Conservation (phyloP, 2,888 invertebrate genomes). For the Selenia dentaria region DNA sequence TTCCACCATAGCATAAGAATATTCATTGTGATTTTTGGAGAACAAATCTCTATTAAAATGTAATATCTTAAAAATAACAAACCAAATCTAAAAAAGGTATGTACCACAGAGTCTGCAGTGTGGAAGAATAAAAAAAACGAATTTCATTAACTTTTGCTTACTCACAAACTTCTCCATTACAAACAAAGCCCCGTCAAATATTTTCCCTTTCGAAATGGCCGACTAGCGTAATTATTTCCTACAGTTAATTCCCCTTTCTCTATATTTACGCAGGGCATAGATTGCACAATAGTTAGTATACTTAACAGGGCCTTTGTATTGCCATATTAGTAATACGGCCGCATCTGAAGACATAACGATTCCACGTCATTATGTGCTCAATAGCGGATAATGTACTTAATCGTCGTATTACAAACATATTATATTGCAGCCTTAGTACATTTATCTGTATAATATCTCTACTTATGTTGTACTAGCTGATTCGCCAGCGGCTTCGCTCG, state of each 20-base stretch:
- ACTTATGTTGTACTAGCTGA: too few relatives aligned
- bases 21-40: too few relatives aligned
- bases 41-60: too few relatives aligned
- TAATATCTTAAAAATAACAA: too few relatives aligned
- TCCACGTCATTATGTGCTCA: conserved; percentile 45
- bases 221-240: conserved; percentile 38
- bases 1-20: too few relatives aligned
- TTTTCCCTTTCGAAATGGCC: conserved; percentile 14
- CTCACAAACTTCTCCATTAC: conserved; percentile 16
- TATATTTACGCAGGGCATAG: conserved; percentile 29
- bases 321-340: conserved; percentile 35
- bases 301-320: conserved; percentile 33
- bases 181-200: conserved; percentile 19
- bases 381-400: conserved; percentile 49
- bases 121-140: too few relatives aligned
- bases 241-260: conserved; percentile 42
- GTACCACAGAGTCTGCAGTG: too few relatives aligned
- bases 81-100: too few relatives aligned
- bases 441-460: not conserved
- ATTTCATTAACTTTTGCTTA: too few relatives aligned
- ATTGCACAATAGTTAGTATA: not conserved
- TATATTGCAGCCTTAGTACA: not conserved
- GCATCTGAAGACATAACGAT: conserved; percentile 37
- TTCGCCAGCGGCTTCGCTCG: too few relatives aligned
- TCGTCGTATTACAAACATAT: conserved; percentile 39